These are phyloP conservation scores for Glomeris marginata DNA, from an alignment of 2,888 invertebrate genomes.

Conservation along the genomic window DNA sequence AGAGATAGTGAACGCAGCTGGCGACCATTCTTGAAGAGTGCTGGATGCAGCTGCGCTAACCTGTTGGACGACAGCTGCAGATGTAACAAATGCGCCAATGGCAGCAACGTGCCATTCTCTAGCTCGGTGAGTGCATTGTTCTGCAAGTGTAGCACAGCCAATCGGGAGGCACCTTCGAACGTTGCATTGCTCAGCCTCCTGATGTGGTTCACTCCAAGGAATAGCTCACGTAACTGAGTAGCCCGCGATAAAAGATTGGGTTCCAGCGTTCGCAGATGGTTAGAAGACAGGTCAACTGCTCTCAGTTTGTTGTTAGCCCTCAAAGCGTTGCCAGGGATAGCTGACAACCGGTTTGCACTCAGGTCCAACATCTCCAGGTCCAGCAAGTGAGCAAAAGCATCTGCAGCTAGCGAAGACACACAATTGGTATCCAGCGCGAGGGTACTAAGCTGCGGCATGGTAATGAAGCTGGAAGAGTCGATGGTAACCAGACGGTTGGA, in stretches of 20 bases:
- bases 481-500: conserved; percentile 68
- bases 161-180: conserved; percentile 56
- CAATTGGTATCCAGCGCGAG: conserved; percentile 72
- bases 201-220: conserved; percentile 77
- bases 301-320: conserved; percentile 56
- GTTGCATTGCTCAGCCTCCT: conserved; percentile 64
- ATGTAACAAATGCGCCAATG: conserved; percentile 61
- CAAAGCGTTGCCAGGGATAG: conserved; percentile 56
- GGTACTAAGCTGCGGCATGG: conserved; percentile 55
- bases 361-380: conserved; percentile 45
- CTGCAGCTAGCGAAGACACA: conserved; percentile 57
- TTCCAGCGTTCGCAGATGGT: conserved; percentile 68
- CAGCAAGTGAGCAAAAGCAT: conserved; percentile 56
- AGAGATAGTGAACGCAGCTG: conserved; percentile 65
- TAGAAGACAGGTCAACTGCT: conserved; percentile 73
- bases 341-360: conserved; percentile 45
- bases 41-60: conserved; percentile 58
- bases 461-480: conserved; percentile 58
- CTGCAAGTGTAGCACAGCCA: conserved; percentile 69
- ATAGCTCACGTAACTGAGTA: conserved; percentile 62
- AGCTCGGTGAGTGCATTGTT: conserved; percentile 67
- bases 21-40: conserved; percentile 56
- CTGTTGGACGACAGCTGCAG: conserved; percentile 75
- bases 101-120: conserved; percentile 57
- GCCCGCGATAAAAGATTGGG: conserved; percentile 66